phyloP scores from a whole-genome alignment of 2,888 invertebrate species.

The Leucoma salicis region DNA sequence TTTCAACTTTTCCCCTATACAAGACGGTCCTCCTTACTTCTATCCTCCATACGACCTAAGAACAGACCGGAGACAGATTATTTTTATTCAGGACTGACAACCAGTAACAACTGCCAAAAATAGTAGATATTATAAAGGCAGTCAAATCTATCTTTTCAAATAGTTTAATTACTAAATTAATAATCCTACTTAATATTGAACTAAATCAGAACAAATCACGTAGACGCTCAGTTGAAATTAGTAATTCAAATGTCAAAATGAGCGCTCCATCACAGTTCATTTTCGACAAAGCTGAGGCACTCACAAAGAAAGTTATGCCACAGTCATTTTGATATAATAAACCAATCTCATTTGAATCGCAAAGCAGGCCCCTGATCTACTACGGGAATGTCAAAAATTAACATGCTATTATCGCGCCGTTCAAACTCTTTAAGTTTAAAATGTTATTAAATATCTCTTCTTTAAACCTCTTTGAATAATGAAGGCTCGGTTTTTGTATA shows the following conservation, averaged over 20 bases:
- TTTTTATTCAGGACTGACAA: too few relatives aligned
- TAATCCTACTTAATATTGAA: too few relatives aligned
- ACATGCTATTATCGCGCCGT: background rate
- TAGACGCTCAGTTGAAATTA: background rate
- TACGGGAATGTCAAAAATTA: background rate
- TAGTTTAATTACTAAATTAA: too few relatives aligned
- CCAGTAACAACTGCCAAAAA: too few relatives aligned
- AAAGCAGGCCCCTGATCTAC: background rate
- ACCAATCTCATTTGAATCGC: background rate
- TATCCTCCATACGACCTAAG: too few relatives aligned
- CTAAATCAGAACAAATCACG: background rate
- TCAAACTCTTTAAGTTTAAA: background rate
- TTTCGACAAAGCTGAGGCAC: background rate
- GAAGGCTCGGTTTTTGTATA: too few relatives aligned
- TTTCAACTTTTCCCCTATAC: too few relatives aligned
- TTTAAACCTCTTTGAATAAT: too few relatives aligned
- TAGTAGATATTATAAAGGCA: too few relatives aligned
- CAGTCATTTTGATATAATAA: background rate
- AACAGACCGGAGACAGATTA: too few relatives aligned
- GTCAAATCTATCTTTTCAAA: too few relatives aligned
- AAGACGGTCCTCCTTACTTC: too few relatives aligned
- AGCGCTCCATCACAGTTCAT: background rate
- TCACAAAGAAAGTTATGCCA: background rate
- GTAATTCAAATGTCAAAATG: background rate
- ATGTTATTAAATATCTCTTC: background rate